phyloP scores from a whole-genome alignment of 2,888 invertebrate genomes.

The Chesias legatella region DNA sequence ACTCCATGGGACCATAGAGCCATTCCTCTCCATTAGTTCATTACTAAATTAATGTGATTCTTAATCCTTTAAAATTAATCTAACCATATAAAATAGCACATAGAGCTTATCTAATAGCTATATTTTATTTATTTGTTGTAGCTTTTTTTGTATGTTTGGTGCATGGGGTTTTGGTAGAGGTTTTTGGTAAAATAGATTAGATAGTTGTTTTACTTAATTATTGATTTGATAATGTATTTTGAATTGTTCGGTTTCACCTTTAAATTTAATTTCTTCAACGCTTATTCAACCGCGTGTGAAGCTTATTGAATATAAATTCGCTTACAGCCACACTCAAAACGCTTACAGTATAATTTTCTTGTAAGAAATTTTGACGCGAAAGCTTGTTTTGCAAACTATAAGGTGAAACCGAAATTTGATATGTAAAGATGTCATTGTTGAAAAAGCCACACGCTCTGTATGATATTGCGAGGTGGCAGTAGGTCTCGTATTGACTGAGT shows the following conservation, averaged over 20 bases:
- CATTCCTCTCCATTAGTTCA: conserved; percentile 51
- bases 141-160: conserved; percentile 50
- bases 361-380: conserved; percentile 14
- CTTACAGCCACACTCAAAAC: conserved; percentile 22
- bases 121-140: conserved; percentile 45
- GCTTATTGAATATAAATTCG: conserved; percentile 27
- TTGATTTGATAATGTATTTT: conserved; percentile 36
- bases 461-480: conserved; percentile 61
- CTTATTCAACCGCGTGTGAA: conserved; percentile 23
- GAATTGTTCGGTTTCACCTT: conserved; percentile 51
- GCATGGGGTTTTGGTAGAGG: conserved; percentile 61
- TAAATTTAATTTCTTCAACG: conserved; percentile 19
- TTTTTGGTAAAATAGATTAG: conserved; percentile 35
- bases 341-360: conserved; percentile 18
- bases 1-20: conserved; percentile 44
- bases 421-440: conserved; percentile 32
- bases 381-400: conserved; percentile 27
- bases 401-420: conserved; percentile 46
- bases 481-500: conserved; percentile 65
- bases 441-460: conserved; percentile 54
- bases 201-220: conserved; percentile 31
- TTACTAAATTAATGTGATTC: conserved; percentile 43
- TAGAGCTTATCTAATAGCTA: conserved; percentile 59
- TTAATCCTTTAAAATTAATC: conserved; percentile 43
- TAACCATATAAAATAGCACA: conserved; percentile 43